A percentile compares a stretch with the other conserved stretches of the same genome.
phyloP scores from a whole-genome alignment of 2,113 vertebrate species.

The Diadophis punctatus region DNA sequence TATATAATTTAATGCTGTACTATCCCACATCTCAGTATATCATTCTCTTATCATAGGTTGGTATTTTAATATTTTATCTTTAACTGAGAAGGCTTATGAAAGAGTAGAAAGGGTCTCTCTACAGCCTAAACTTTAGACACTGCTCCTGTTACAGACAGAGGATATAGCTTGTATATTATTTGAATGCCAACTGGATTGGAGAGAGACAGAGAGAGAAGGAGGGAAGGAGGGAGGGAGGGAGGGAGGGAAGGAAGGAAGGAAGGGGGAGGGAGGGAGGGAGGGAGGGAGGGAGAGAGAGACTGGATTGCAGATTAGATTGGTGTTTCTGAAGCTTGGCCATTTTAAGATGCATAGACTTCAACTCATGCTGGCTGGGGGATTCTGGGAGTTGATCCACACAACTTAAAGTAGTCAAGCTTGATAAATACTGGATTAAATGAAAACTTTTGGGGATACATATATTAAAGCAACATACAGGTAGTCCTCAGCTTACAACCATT shows the following conservation, averaged over 20 bases:
- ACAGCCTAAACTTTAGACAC: neutral
- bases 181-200: neutral
- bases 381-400: neutral
- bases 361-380: neutral
- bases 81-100: neutral
- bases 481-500: neutral
- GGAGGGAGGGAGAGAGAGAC: too few relatives aligned
- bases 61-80: neutral
- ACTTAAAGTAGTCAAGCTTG: neutral
- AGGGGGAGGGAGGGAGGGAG: too few relatives aligned
- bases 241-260: fast-evolving
- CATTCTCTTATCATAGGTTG: neutral
- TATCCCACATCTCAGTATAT: neutral
- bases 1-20: neutral
- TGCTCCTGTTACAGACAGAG: too few relatives aligned
- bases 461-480: neutral
- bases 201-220: neutral
- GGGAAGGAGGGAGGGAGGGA: too few relatives aligned
- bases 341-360: neutral
- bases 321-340: neutral
- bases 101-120: neutral
- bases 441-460: neutral
- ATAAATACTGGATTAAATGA: neutral
- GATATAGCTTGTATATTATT: neutral
- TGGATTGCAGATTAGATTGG: neutral